Evolutionary conservation across 30 jellyfish, hydroid and myxozoan genomes (phyloP), one percentile per base, ranked within the genome.

Genomic region (Catostylus mosaicus): DNA sequence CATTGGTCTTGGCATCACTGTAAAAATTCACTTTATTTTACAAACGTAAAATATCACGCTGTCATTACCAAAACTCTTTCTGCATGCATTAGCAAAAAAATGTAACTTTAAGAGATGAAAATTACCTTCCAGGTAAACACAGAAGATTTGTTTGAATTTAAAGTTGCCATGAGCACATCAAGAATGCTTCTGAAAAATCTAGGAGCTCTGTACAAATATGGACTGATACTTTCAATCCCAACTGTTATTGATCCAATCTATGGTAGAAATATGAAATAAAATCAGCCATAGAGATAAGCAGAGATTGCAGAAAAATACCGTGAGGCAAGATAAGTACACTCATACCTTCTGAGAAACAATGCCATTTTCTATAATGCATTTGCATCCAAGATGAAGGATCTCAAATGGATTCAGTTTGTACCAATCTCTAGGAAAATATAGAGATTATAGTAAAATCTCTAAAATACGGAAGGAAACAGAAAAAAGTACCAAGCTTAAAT

Each of bases 391-490:
- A n/a, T 76, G 75, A 0, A 78, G 52, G 7, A 87, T 57, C 30
- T 87, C 96, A 34, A 78, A 34, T 27, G 96, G 88, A 60, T 87
- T 87, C 47, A 87, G 83, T 29, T 59, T 87, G 46, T 77, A 87
- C 96, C 96, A 87, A 47, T 87, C 96, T 30, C 96, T 87, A 57
- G 20, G n/a, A n/a, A n/a, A n/a, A n/a, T n/a, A n/a, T n/a, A n/a
- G n/a, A n/a, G n/a, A n/a, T n/a, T n/a, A n/a, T n/a, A n/a, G n/a
- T n/a, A n/a, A n/a, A n/a, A n/a, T n/a, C n/a, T n/a, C n/a, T n/a
- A n/a, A n/a, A n/a, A n/a, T n/a, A n/a, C n/a, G n/a, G n/a, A n/a
- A n/a, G n/a, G n/a, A n/a, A n/a, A n/a, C n/a, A n/a, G n/a, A n/a
- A n/a, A n/a, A n/a, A n/a, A n/a, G n/a, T n/a, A n/a, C n/a, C n/a